Base-by-base conservation (phyloP, 2,113 vertebrate species). In the Uria aalge region DNA sequence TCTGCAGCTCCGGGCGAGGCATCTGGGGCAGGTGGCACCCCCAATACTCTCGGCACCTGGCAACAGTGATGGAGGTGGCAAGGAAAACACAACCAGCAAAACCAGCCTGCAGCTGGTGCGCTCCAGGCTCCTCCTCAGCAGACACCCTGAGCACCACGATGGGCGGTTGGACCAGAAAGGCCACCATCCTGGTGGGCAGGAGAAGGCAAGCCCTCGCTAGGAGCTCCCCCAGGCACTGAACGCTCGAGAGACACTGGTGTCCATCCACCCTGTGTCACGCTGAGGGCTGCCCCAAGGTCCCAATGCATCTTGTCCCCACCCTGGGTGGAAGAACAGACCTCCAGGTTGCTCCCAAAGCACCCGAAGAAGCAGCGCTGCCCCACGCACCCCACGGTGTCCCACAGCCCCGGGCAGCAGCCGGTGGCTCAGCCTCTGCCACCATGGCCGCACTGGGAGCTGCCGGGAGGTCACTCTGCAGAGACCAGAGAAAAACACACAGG, bases 371-470 rank as follows among this genome's bases (percentile, higher is more conserved):
- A 73, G 56, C 1, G 8, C 5, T 29, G 34, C 13, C 34, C 41
- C 4, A 2, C 47, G 30, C 2, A 12, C 26, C 40, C 56, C 3
- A 1, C 2, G 0, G 5, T 9, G 57, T 41, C 64, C 53, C 78
- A 60, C 29, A 40, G 64, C 32, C 18, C 53, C 0, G 0, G 19
- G 45, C 5, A 78, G 32, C 26, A 56, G 45, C 32, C 7, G 2
- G 32, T 1, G 1, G 48, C 40, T 69, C 59, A 38, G 79, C 34
- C 50, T 16, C 71, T 3, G 11, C 55, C 13, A 23, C 40, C 24
- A 8, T 0, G 0, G 50, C 50, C 4, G 1, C 15, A 18, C 17
- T 0, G 0, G 27, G 29, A 83, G 71, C 60, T 75, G 60, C 48
- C 20, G 11, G 80, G 17, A 53, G 26, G 20, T n/a, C 27, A 21